phyloP scores from a whole-genome alignment of 2,113 vertebrate genomes.

The Mandrillus leucophaeus region DNA sequence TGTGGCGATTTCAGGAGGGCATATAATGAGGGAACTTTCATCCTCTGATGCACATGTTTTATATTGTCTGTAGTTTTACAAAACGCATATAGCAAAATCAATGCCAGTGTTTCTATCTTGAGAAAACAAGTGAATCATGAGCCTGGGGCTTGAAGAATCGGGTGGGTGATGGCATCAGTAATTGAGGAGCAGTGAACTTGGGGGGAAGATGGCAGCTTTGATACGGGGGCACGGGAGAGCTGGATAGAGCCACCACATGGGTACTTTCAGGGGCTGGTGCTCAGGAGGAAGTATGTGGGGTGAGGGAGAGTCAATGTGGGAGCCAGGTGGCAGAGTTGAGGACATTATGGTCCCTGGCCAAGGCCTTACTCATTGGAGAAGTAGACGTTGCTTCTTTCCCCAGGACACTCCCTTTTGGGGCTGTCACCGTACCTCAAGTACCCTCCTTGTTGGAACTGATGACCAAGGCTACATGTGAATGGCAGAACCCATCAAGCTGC shows the following conservation, averaged over 20 bases:
- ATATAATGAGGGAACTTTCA: background rate
- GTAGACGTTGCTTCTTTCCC: rapidly evolving
- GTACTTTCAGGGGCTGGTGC: background rate
- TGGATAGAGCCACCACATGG: background rate
- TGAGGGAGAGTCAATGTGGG: background rate
- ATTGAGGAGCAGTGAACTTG: background rate
- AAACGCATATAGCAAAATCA: background rate
- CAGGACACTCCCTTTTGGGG: background rate
- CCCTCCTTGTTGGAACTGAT: background rate
- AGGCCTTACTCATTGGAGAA: background rate
- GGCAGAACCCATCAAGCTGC: background rate
- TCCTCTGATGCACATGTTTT: background rate
- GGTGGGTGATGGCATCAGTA: too few species aligned
- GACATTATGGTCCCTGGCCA: background rate
- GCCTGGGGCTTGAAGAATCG: background rate
- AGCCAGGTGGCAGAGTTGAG: background rate
- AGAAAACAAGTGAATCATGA: background rate
- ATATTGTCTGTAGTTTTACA: background rate
- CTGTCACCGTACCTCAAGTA: background rate
- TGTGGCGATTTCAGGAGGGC: background rate
- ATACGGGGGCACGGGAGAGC: rapidly evolving
- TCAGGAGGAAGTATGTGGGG: background rate
- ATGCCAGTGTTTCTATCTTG: background rate
- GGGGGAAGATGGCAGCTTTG: background rate
- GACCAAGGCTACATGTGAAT: background rate